These are phyloP conservation scores for Lampris megalopsis DNA, from an alignment of 2,113 vertebrate species.

Conservation along the genomic window DNA sequence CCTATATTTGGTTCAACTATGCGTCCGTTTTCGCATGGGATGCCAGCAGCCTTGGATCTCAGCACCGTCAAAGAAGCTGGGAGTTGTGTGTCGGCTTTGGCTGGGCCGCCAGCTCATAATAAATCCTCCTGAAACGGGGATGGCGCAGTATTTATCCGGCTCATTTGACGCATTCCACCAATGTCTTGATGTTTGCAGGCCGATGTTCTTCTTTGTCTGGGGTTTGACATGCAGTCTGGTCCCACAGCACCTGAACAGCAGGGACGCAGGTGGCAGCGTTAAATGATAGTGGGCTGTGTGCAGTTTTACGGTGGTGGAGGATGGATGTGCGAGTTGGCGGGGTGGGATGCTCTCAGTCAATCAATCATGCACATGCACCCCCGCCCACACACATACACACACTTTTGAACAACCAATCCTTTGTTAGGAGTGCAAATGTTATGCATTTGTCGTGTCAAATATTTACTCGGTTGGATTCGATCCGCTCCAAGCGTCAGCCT, in stretches of 20 bases:
- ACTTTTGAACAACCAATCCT: conserved; percentile 26
- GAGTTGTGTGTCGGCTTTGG: background rate
- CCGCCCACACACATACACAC: background rate
- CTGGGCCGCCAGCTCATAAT: background rate
- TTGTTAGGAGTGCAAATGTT: conserved; percentile 63
- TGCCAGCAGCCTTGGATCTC: background rate
- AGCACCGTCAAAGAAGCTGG: background rate
- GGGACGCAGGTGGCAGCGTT: background rate
- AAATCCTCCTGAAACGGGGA: background rate
- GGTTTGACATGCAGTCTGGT: background rate
- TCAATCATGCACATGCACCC: background rate
- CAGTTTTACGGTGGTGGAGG: background rate
- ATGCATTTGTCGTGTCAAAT: conserved; percentile 64
- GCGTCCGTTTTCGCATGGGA: too few species aligned
- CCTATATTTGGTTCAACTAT: too few species aligned
- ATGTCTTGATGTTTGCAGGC: background rate
- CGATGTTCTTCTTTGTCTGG: background rate
- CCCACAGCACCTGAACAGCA: conserved; percentile 1
- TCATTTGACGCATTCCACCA: background rate
- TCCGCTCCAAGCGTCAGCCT: background rate
- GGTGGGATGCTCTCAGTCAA: background rate
- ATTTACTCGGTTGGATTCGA: conserved; percentile 5
- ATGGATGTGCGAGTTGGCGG: background rate
- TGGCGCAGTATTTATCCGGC: background rate
- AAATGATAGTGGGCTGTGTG: background rate